Conservation (phyloP, 2,797 vertebrate genomes). For the Enteromius radiatus region DNA sequence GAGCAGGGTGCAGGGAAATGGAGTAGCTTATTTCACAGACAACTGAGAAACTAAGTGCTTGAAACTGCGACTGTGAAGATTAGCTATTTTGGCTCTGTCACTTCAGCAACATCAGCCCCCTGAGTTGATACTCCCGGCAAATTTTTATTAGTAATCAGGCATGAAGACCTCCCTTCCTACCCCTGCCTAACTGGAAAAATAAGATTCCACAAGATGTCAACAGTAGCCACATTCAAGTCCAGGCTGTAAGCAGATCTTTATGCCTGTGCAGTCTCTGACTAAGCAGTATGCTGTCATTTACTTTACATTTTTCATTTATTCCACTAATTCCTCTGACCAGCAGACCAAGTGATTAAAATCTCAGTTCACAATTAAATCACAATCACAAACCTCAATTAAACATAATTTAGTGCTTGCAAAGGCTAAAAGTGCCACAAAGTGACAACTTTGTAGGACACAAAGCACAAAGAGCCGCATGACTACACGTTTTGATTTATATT, state of each 20-base stretch:
- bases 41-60: constrained; percentile 60
- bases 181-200: constrained; percentile 5
- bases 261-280: neutral
- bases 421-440: neutral
- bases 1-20: constrained; percentile 12
- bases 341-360: constrained; percentile 32
- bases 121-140: constrained; percentile 35
- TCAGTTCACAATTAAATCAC: constrained; percentile 16
- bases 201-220: constrained; percentile 24
- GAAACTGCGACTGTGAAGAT: constrained; percentile 54
- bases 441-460: neutral
- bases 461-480: neutral
- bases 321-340: constrained; percentile 32
- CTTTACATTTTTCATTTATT: neutral
- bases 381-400: constrained; percentile 24
- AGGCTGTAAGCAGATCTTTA: constrained; percentile 13
- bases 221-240: constrained; percentile 4
- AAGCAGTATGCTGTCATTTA: neutral
- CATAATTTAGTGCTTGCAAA: neutral
- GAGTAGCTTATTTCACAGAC: constrained; percentile 57
- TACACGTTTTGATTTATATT: neutral
- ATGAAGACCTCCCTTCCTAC: constrained; percentile 26
- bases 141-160: constrained; percentile 52
- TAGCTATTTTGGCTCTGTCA: constrained; percentile 54
- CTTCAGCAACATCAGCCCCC: constrained; percentile 47